A percentile compares a stretch with the other conserved stretches of the same genome.
These are phyloP conservation scores for Merodon equestris DNA, from an alignment of 2,888 invertebrate genomes.

Conservation along the genomic window DNA sequence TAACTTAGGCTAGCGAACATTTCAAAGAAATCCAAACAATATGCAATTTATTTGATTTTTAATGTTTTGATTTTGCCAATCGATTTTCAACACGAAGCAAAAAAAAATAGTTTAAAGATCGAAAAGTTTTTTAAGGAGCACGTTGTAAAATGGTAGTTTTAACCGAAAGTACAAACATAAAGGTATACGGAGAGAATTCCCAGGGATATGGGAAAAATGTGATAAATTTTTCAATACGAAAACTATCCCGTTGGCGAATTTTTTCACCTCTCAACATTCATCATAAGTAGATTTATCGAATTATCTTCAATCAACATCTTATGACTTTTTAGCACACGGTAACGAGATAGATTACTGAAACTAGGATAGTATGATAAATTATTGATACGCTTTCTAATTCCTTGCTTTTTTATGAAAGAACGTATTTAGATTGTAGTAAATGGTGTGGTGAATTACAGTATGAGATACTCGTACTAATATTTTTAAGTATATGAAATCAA, in stretches of 20 bases:
- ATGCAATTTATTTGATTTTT: slow-evolving; percentile 28
- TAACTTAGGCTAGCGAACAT: slow-evolving; percentile 31
- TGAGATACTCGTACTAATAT: too few species aligned
- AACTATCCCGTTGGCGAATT: slow-evolving; percentile 26
- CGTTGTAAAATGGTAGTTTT: slow-evolving; percentile 77
- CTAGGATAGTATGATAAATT: too few species aligned
- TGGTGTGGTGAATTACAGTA: too few species aligned
- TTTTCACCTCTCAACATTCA: slow-evolving; percentile 38
- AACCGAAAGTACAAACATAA: slow-evolving; percentile 76
- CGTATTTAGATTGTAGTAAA: too few species aligned
- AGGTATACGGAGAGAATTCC: slow-evolving; percentile 60
- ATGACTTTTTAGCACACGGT: slow-evolving; percentile 14
- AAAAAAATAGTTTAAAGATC: slow-evolving; percentile 36
- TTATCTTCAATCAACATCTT: slow-evolving; percentile 46
- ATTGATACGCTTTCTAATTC: too few species aligned
- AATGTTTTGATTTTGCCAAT: slow-evolving; percentile 46
- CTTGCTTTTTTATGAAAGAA: too few species aligned
- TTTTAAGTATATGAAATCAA: too few species aligned
- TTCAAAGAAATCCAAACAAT: slow-evolving; percentile 24
- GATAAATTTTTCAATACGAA: slow-evolving; percentile 14
- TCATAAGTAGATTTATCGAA: slow-evolving; percentile 25
- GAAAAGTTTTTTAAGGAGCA: slow-evolving; percentile 72
- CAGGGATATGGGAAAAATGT: slow-evolving; percentile 44
- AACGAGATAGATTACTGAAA: neutral
- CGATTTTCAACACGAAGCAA: slow-evolving; percentile 34